Conservation (phyloP, 2,888 invertebrate genomes). For the Adelognathus sp. region DNA sequence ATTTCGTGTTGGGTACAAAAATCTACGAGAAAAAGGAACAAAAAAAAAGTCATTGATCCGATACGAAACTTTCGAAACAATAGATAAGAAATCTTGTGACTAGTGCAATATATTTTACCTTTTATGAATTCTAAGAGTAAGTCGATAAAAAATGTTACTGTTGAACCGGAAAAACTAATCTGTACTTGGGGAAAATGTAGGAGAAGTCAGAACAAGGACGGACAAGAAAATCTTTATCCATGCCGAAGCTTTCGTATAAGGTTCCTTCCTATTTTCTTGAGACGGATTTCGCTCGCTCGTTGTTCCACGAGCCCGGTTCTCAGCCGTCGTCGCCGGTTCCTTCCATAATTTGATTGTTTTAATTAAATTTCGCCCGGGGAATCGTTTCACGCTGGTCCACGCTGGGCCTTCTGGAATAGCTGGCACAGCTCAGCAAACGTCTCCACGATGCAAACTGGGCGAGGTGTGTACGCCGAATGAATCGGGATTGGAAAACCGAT, state of each 20-base stretch:
- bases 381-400: constrained; percentile 78
- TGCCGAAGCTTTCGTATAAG: constrained; percentile 62
- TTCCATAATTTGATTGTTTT: constrained; percentile 81
- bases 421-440: constrained; percentile 13
- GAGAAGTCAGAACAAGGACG: constrained; percentile 72
- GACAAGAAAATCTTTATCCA: constrained; percentile 77
- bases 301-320: constrained; percentile 70
- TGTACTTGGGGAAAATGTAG: constrained; percentile 60
- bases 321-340: constrained; percentile 75
- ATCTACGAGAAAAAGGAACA: too few relatives aligned
- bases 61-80: too few relatives aligned
- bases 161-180: too few relatives aligned
- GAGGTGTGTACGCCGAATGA: constrained; percentile 76
- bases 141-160: too few relatives aligned
- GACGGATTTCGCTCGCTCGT: constrained; percentile 60
- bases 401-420: constrained; percentile 51
- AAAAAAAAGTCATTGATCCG: too few relatives aligned
- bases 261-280: constrained; percentile 41
- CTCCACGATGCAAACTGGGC: constrained; percentile 78
- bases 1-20: too few relatives aligned
- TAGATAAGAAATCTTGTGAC: too few relatives aligned
- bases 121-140: too few relatives aligned
- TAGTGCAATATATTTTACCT: too few relatives aligned
- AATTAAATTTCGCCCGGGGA: constrained; percentile 80
- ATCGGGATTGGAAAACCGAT: constrained; percentile 62